A percentile compares a stretch with the other conserved stretches of the same genome.
Conservation (phyloP, 1,140 invertebrate species). For the Drosophila sulfurigaster region DNA sequence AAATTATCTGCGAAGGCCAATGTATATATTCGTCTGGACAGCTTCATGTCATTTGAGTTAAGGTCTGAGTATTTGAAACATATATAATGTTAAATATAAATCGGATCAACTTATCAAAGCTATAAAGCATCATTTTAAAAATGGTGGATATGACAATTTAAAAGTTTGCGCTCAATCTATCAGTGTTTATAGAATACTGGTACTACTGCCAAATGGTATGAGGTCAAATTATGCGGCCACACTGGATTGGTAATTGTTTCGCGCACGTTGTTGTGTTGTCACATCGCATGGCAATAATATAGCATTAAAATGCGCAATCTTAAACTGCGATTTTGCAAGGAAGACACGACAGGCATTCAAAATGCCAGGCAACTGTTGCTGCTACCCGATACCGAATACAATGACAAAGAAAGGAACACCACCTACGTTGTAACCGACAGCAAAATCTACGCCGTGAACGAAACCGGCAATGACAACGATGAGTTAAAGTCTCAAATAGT, state of each 20-base stretch:
- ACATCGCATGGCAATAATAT: constrained; percentile 21
- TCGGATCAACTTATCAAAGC: too few relatives aligned
- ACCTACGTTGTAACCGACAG: constrained; percentile 53
- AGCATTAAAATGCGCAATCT: constrained; percentile 73
- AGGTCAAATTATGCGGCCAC: not conserved
- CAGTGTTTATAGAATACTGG: constrained; percentile 3
- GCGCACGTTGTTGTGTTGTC: constrained; percentile 42
- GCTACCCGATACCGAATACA: constrained; percentile 43
- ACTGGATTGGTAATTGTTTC: constrained; percentile 8
- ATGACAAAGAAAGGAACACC: constrained; percentile 13
- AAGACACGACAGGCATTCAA: constrained; percentile 43
- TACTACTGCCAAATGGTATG: not conserved
- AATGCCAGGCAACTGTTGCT: constrained; percentile 56
- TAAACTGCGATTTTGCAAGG: constrained; percentile 72
- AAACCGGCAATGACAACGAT: constrained; percentile 6
- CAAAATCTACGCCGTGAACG: constrained; percentile 44
- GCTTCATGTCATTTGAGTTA: too few relatives aligned
- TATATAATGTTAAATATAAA: too few relatives aligned
- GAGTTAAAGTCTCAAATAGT: constrained; percentile 40
- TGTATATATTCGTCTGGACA: too few relatives aligned
- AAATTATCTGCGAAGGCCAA: too few relatives aligned
- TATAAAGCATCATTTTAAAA: too few relatives aligned
- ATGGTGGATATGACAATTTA: too few relatives aligned
- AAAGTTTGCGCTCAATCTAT: too few relatives aligned
- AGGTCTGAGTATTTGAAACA: too few relatives aligned